A percentile compares a stretch with the other conserved stretches of the same genome.
Conservation (phyloP, 2,888 invertebrate genomes). For the Ischnus inquisitorius region DNA sequence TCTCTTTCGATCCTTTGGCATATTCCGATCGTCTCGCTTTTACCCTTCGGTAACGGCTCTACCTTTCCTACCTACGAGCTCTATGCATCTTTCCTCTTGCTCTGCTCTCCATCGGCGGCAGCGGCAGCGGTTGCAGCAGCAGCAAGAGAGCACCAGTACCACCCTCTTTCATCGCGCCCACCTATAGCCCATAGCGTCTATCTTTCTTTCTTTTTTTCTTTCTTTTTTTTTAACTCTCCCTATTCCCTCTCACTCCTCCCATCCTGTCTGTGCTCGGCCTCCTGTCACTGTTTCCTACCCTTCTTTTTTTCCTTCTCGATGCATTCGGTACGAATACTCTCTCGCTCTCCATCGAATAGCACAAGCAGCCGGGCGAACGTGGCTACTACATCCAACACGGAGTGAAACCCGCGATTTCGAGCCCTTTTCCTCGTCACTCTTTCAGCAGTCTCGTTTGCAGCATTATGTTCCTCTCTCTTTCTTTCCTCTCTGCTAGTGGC, state of each 20-base stretch:
- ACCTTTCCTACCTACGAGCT: slow-evolving; percentile 60
- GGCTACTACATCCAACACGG: slow-evolving; percentile 18
- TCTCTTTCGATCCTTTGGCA: slow-evolving; percentile 46
- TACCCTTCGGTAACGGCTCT: slow-evolving; percentile 63
- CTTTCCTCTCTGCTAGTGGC: slow-evolving; percentile 24
- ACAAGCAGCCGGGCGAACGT: slow-evolving; percentile 32
- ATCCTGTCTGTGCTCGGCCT: slow-evolving; percentile 56
- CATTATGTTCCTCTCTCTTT: slow-evolving; percentile 67
- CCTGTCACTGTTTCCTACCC: slow-evolving; percentile 77
- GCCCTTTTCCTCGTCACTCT: slow-evolving; percentile 30
- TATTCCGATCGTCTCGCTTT: slow-evolving; percentile 55
- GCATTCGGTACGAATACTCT: slow-evolving; percentile 64
- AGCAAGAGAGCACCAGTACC: slow-evolving; percentile 58
- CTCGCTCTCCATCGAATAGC: slow-evolving; percentile 18
- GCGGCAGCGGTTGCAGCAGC: slow-evolving; percentile 26
- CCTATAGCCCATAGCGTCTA: slow-evolving; percentile 64
- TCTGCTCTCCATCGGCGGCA: slow-evolving; percentile 45
- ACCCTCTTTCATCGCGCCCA: slow-evolving; percentile 65
- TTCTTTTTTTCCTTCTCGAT: slow-evolving; percentile 67
- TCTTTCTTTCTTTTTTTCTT: slow-evolving; percentile 54
- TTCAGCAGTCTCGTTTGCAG: background rate
- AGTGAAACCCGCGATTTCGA: slow-evolving; percentile 14
- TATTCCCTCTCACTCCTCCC: slow-evolving; percentile 45
- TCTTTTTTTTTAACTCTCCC: slow-evolving; percentile 30
- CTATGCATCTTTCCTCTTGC: slow-evolving; percentile 67